These are phyloP conservation scores for Platichthys flesus DNA, from an alignment of 2,113 vertebrate species.

Conservation along the genomic window DNA sequence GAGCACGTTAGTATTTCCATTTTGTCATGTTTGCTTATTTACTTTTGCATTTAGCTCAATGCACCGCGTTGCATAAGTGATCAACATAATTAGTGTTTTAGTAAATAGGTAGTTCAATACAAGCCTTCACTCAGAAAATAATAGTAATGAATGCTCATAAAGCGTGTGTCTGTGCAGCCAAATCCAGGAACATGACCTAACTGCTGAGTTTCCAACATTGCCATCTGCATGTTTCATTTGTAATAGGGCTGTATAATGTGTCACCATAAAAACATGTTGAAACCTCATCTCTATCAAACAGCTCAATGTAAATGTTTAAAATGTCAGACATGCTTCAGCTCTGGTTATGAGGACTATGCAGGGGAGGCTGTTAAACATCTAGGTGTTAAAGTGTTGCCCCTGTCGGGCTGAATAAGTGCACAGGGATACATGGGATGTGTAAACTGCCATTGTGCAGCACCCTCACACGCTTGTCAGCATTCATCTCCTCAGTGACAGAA, in stretches of 20 bases:
- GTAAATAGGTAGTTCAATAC: background rate
- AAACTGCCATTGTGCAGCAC: constrained; percentile 46
- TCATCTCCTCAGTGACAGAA: constrained; percentile 56
- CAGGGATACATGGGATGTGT: constrained; percentile 24
- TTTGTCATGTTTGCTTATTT: no score
- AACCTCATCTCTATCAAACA: constrained; percentile 30
- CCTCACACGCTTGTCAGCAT: constrained; percentile 65
- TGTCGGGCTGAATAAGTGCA: constrained; percentile 33
- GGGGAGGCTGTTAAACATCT: constrained; percentile 48
- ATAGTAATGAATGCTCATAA: background rate
- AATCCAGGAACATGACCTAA: background rate
- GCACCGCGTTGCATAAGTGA: background rate
- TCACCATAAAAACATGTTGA: constrained; percentile 38
- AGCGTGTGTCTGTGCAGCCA: background rate
- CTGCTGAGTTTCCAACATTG: background rate
- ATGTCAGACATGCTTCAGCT: constrained; percentile 19
- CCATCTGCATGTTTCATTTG: constrained; percentile 22
- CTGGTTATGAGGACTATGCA: constrained; percentile 27
- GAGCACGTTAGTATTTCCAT: no score
- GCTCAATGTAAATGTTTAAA: constrained; percentile 43
- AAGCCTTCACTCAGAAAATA: background rate
- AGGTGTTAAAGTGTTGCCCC: constrained; percentile 34
- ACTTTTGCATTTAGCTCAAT: no score
- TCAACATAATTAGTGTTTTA: background rate
- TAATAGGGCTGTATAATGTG: constrained; percentile 16